A percentile compares a stretch with the other conserved stretches of the same genome.
These are phyloP conservation scores for Dilophus febrilis DNA, from an alignment of 2,888 invertebrate species.

Conservation along the genomic window DNA sequence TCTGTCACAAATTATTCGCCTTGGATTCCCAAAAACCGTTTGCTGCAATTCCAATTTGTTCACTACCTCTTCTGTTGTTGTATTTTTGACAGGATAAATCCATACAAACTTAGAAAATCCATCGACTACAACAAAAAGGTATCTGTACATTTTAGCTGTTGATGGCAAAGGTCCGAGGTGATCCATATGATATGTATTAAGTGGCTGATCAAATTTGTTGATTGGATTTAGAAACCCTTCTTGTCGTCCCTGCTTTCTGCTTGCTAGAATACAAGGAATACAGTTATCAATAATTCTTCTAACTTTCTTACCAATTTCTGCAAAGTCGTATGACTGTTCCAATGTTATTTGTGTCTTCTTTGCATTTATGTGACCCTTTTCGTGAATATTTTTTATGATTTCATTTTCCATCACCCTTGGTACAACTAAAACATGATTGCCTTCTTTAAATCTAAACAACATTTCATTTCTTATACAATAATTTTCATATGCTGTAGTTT, in stretches of 20 bases:
- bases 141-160: conserved; percentile 14
- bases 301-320: conserved; percentile 5
- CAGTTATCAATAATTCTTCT: conserved; percentile 1
- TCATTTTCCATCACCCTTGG: conserved; percentile 5
- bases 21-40: conserved; percentile 7
- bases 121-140: background rate
- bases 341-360: conserved; percentile 10
- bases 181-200: conserved; percentile 19
- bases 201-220: conserved; percentile 17
- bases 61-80: conserved; percentile 9
- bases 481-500: conserved; percentile 6
- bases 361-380: conserved; percentile 19
- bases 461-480: conserved; percentile 10
- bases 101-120: conserved; percentile 1
- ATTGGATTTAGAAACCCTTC: conserved; percentile 19
- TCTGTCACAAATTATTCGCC: conserved; percentile 8
- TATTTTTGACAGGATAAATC: conserved; percentile 11
- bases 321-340: conserved; percentile 3
- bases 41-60: conserved; percentile 5
- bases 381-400: conserved; percentile 17
- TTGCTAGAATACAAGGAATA: background rate
- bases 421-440: conserved; percentile 6
- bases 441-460: conserved; percentile 9
- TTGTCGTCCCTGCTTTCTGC: conserved; percentile 11
- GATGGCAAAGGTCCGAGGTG: conserved; percentile 19